Evolutionary conservation across 2,113 vertebrate species (phyloP).

Genomic region (Aythya baeri): DNA sequence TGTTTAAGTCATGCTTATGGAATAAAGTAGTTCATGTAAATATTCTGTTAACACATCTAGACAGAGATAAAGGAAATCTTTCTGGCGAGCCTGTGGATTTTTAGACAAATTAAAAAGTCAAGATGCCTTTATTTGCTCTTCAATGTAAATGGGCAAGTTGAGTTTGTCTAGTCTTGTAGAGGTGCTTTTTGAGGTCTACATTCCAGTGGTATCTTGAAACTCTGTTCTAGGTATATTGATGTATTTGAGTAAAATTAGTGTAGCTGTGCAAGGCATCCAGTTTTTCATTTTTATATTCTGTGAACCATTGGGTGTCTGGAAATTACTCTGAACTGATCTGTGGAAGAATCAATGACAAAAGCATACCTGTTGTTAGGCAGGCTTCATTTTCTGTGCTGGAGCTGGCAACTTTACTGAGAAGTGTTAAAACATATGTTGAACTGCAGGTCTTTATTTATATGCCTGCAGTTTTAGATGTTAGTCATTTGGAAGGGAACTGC

Average conservation of each 20-base stretch:
- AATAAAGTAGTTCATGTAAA: neutral
- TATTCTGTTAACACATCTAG: neutral
- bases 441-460: neutral
- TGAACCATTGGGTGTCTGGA: neutral
- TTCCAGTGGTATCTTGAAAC: neutral
- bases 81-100: neutral
- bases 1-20: accelerated
- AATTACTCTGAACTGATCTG: neutral
- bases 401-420: neutral
- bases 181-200: neutral
- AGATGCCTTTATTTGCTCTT: neutral
- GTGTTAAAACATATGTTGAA: neutral
- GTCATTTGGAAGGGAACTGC: neutral
- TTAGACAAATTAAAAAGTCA: neutral
- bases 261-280: neutral
- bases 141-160: accelerated
- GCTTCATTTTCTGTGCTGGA: neutral
- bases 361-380: neutral
- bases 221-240: neutral
- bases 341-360: slow-evolving; percentile 29
- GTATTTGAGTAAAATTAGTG: neutral
- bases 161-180: neutral
- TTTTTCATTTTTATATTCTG: neutral
- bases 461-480: neutral
- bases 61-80: neutral